Conservation (phyloP, 2,113 vertebrate species). For the Australoheros scitulus region DNA sequence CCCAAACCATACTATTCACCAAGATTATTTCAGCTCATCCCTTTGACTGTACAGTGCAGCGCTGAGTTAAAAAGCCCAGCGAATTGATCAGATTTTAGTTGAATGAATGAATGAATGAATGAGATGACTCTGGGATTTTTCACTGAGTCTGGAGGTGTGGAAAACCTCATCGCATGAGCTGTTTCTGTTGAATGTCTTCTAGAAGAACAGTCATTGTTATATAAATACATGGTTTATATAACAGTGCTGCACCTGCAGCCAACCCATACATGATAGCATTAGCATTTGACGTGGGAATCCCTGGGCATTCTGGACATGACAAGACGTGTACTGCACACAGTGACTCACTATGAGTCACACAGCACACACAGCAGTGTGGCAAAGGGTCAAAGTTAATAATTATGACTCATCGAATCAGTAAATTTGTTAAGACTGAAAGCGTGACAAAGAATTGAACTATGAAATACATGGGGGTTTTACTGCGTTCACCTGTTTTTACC, state of each 20-base stretch:
- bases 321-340: not conserved
- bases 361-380: not conserved
- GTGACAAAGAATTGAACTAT: not conserved
- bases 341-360: conserved; percentile 54
- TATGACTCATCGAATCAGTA: conserved; percentile 44
- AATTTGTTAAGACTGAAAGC: not conserved
- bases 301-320: conserved; percentile 32
- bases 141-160: not conserved
- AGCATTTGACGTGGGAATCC: conserved; percentile 45
- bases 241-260: not conserved
- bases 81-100: too few relatives aligned
- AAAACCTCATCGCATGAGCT: not conserved
- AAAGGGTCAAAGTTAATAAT: conserved; percentile 15
- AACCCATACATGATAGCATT: not conserved
- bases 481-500: conserved; percentile 21
- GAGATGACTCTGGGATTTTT: not conserved
- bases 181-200: not conserved
- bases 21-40: not conserved
- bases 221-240: not conserved
- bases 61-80: too few relatives aligned
- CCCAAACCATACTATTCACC: not conserved
- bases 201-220: not conserved
- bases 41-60: too few relatives aligned
- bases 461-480: not conserved
- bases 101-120: not conserved